phyloP scores from a whole-genome alignment of 2,888 invertebrate species.

The Campoplex nolae region DNA sequence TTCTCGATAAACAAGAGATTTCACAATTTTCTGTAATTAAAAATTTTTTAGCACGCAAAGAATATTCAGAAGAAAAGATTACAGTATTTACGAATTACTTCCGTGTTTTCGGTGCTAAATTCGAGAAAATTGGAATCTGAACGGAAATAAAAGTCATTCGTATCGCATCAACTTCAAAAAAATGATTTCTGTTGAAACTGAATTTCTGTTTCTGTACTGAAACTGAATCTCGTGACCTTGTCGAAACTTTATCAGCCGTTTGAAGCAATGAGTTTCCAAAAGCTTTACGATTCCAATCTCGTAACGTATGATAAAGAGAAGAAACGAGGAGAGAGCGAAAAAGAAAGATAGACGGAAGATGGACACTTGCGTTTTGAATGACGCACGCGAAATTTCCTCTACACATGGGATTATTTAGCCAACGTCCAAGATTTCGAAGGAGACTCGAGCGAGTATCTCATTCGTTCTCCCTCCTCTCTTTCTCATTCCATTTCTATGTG shows the following conservation, averaged over 20 bases:
- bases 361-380: constrained; percentile 73
- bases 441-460: not conserved
- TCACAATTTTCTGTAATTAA: too few species aligned
- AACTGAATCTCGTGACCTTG: constrained; percentile 61
- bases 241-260: constrained; percentile 45
- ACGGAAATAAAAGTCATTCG: too few species aligned
- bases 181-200: too few species aligned
- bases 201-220: too few species aligned
- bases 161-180: too few species aligned
- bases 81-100: too few species aligned
- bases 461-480: constrained; percentile 32
- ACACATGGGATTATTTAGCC: constrained; percentile 9
- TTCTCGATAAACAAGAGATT: too few species aligned
- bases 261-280: constrained; percentile 29
- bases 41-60: too few species aligned
- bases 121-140: too few species aligned
- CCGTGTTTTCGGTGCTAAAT: too few species aligned
- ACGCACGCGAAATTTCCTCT: constrained; percentile 65
- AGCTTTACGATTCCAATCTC: constrained; percentile 77
- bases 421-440: constrained; percentile 35
- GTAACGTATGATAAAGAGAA: constrained; percentile 54
- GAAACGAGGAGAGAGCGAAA: constrained; percentile 50
- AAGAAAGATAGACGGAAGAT: constrained; percentile 51
- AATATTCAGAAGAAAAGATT: too few species aligned
- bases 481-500: constrained; percentile 27